These are phyloP conservation scores for Lutra lutra DNA, from an alignment of 2,797 vertebrate species.

Conservation along the genomic window DNA sequence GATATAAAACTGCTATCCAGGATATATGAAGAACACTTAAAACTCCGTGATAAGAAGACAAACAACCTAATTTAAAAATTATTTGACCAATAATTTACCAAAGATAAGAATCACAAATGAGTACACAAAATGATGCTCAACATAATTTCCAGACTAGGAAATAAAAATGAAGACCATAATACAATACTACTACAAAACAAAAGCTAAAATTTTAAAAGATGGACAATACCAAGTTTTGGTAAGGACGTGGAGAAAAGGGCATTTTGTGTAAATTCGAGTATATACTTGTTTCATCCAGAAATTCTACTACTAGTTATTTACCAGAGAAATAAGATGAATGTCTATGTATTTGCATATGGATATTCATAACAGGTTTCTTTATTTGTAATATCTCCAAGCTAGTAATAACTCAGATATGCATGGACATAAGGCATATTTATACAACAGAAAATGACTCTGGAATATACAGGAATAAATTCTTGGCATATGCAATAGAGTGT, in stretches of 20 bases:
- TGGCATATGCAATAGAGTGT: background rate
- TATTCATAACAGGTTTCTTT: background rate
- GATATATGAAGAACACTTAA: background rate
- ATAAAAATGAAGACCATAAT: background rate
- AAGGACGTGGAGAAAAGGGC: background rate
- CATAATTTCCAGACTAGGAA: background rate
- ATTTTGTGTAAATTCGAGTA: background rate
- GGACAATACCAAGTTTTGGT: background rate
- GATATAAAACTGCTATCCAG: background rate
- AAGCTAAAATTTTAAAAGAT: background rate
- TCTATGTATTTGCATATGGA: background rate
- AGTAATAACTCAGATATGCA: background rate
- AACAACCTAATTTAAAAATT: background rate
- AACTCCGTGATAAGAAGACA: background rate
- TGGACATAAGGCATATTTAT: background rate
- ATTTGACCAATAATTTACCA: background rate
- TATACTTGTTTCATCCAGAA: background rate
- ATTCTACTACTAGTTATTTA: background rate
- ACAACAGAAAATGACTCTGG: background rate
- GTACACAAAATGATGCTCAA: background rate
- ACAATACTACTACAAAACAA: background rate
- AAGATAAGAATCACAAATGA: background rate
- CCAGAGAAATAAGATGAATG: background rate
- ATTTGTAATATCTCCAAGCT: background rate
- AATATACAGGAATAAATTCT: background rate